A percentile compares a stretch with the other conserved stretches of the same genome.
Conservation (phyloP, 1,140 invertebrate species). For the Hyles euphorbiae region DNA sequence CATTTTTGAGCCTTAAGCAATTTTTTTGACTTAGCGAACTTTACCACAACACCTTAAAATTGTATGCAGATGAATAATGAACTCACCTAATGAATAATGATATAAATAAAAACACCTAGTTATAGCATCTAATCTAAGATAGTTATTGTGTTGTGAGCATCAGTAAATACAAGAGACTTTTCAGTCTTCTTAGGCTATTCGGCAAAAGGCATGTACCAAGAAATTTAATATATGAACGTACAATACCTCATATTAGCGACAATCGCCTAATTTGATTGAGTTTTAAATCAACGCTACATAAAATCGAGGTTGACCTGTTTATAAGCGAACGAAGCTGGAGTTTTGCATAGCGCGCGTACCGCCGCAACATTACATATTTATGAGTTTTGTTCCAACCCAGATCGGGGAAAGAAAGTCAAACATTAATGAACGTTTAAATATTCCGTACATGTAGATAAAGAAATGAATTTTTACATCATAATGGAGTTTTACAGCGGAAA, state of each 20-base stretch:
- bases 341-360: slow-evolving; percentile 56
- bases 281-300: slow-evolving; percentile 18
- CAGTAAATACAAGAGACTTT: too few species aligned
- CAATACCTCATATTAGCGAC: not conserved
- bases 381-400: slow-evolving; percentile 59
- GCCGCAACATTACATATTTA: slow-evolving; percentile 67
- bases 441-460: slow-evolving; percentile 68
- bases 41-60: too few species aligned
- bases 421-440: slow-evolving; percentile 70
- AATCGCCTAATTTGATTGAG: slow-evolving; percentile 11
- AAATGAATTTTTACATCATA: slow-evolving; percentile 66
- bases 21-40: too few species aligned
- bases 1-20: too few species aligned
- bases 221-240: too few species aligned
- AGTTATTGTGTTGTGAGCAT: too few species aligned
- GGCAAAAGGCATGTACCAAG: too few species aligned
- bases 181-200: too few species aligned
- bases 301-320: slow-evolving; percentile 53
- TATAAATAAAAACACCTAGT: too few species aligned
- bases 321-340: slow-evolving; percentile 38
- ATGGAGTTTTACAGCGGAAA: slow-evolving; percentile 36
- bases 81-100: too few species aligned
- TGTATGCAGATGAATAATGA: too few species aligned
- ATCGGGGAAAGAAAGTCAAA: slow-evolving; percentile 68
- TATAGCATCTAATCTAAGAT: too few species aligned